These are phyloP conservation scores for Pseudomyrmex sp. DNA, from an alignment of 1,140 invertebrate species.

Conservation along the genomic window DNA sequence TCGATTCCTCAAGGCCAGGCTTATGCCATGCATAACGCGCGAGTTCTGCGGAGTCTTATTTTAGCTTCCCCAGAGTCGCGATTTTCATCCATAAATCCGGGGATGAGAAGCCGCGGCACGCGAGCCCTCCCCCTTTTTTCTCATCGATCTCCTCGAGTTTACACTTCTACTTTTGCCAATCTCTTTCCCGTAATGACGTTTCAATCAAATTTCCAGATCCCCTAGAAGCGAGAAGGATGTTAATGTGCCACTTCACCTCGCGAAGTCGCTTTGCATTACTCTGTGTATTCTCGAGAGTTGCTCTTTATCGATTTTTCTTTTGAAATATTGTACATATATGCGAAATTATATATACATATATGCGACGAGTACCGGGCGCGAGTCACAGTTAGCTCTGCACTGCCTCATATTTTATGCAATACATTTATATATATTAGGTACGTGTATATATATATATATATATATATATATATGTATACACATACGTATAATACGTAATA, in stretches of 20 bases:
- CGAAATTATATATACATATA: background rate
- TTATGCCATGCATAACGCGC: conserved; percentile 9
- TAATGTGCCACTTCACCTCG: background rate
- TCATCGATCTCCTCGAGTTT: conserved; percentile 29
- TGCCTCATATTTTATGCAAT: too few species aligned
- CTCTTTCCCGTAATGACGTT: background rate
- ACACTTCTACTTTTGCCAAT: conserved; percentile 27
- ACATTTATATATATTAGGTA: too few species aligned
- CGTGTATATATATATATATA: too few species aligned
- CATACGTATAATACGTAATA: too few species aligned
- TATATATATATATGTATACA: too few species aligned
- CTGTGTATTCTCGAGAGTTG: background rate
- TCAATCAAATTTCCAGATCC: conserved; percentile 23
- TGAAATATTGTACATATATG: background rate
- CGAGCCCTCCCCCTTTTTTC: background rate
- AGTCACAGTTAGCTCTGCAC: background rate
- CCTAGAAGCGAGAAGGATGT: background rate
- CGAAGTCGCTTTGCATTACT: background rate
- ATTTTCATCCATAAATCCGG: conserved; percentile 39
- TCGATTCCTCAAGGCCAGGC: conserved; percentile 35
- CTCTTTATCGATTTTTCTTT: background rate
- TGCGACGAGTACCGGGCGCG: background rate
- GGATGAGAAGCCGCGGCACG: conserved; percentile 32
- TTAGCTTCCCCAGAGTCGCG: conserved; percentile 20
- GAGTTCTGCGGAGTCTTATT: conserved; percentile 11